A percentile compares a stretch with the other conserved stretches of the same genome.
Conservation (phyloP, 1,140 invertebrate genomes). For the Trachymyrmex septentrionalis region DNA sequence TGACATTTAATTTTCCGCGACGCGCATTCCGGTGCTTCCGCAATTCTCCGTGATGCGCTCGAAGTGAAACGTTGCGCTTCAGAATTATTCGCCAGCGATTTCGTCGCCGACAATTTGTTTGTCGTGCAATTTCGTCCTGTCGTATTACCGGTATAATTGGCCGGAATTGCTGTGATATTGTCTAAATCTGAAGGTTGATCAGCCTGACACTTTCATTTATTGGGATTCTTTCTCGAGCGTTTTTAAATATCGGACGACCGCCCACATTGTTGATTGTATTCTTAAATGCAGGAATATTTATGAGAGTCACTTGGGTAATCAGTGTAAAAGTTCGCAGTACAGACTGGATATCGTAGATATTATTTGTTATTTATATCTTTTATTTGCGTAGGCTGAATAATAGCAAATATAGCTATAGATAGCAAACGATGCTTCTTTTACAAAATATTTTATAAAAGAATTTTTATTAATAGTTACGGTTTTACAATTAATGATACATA, state of each 20-base stretch:
- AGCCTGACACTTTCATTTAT: constrained; percentile 35
- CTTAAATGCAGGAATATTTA: constrained; percentile 35
- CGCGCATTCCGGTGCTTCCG: constrained; percentile 54
- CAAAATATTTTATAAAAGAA: background rate
- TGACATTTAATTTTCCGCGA: constrained; percentile 74
- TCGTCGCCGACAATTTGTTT: constrained; percentile 71
- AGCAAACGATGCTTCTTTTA: background rate
- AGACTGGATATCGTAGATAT: too few species aligned
- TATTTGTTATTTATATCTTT: constrained; percentile 8
- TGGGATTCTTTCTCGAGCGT: constrained; percentile 20
- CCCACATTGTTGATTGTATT: constrained; percentile 16
- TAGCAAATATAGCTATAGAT: too few species aligned
- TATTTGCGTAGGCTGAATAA: background rate
- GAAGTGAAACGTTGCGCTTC: constrained; percentile 50
- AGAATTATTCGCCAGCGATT: constrained; percentile 72
- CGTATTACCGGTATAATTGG: constrained; percentile 57
- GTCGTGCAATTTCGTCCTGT: constrained; percentile 63
- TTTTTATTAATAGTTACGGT: background rate
- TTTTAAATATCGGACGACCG: constrained; percentile 34
- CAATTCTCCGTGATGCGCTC: constrained; percentile 51
- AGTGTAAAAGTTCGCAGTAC: background rate
- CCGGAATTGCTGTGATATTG: constrained; percentile 7
- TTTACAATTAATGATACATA: background rate
- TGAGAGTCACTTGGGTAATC: constrained; percentile 16
- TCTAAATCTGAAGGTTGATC: constrained; percentile 28